phyloP scores from a whole-genome alignment of 2,113 vertebrate species.

The Thalassarche chlororhynchos region DNA sequence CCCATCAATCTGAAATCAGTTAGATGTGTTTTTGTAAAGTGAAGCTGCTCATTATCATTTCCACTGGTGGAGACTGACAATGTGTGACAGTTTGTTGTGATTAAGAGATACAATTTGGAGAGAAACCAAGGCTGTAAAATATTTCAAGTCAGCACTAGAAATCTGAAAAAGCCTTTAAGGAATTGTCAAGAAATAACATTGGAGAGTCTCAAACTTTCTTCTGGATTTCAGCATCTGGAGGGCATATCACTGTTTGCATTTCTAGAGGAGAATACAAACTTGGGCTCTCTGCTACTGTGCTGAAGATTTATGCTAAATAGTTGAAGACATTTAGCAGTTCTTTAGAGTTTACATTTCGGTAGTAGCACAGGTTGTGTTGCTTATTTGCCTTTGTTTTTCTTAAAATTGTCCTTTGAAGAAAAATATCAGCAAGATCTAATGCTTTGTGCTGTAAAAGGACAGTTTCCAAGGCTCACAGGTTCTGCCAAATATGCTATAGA shows the following conservation, averaged over 20 bases:
- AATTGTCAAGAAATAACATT: background rate
- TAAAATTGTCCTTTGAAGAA: background rate
- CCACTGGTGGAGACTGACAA: conserved; percentile 35
- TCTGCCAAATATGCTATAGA: background rate
- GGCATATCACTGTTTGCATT: background rate
- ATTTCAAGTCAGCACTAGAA: conserved; percentile 10
- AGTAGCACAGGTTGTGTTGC: background rate
- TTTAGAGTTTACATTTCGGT: background rate
- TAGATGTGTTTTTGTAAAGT: conserved; percentile 38
- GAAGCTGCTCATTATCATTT: conserved; percentile 59
- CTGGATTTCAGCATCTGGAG: background rate
- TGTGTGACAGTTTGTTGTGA: conserved; percentile 55
- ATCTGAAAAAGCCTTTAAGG: background rate
- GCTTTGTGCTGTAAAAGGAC: background rate
- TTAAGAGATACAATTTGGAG: conserved; percentile 26
- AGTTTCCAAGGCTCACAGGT: background rate
- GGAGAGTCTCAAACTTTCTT: background rate
- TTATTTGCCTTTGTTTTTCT: background rate
- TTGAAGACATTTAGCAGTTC: background rate
- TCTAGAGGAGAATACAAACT: background rate
- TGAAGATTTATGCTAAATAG: background rate
- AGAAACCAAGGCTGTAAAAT: conserved; percentile 24
- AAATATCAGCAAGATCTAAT: background rate
- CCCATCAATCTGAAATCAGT: conserved; percentile 44
- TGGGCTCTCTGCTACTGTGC: background rate